Conservation (phyloP, 2,113 vertebrate genomes). For the Microcebus tavaratra region DNA sequence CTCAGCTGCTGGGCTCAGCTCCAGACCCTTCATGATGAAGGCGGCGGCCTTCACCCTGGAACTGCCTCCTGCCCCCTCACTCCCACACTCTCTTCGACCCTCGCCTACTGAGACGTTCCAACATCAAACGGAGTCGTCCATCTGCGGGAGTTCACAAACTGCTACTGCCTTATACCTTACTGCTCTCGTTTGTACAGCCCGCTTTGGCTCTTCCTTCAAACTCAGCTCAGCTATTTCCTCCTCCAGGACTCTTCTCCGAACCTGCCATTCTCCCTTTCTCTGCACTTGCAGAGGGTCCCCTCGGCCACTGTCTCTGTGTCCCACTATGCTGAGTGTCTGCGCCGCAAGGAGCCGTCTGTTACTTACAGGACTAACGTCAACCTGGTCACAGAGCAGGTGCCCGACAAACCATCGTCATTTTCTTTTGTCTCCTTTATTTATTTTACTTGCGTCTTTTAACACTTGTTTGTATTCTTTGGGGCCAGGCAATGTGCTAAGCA, state of each 20-base stretch:
- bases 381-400: background rate
- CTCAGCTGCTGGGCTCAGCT: background rate
- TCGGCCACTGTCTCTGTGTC: background rate
- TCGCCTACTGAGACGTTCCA: background rate
- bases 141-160: background rate
- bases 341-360: background rate
- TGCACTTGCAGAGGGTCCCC: background rate
- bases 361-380: background rate
- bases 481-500: background rate
- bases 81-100: background rate
- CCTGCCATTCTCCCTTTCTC: background rate
- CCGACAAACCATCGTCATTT: background rate
- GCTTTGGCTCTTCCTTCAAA: background rate
- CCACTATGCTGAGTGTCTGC: background rate
- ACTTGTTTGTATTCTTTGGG: background rate
- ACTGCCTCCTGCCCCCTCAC: background rate
- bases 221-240: background rate
- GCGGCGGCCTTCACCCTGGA: too few species aligned
- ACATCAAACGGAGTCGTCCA: too few species aligned
- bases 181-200: background rate
- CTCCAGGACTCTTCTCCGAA: background rate
- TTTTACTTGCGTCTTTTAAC: background rate
- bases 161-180: background rate
- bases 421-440: background rate
- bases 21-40: background rate